Conservation (phyloP, 2,888 invertebrate species). For the Agriotes lineatus region DNA sequence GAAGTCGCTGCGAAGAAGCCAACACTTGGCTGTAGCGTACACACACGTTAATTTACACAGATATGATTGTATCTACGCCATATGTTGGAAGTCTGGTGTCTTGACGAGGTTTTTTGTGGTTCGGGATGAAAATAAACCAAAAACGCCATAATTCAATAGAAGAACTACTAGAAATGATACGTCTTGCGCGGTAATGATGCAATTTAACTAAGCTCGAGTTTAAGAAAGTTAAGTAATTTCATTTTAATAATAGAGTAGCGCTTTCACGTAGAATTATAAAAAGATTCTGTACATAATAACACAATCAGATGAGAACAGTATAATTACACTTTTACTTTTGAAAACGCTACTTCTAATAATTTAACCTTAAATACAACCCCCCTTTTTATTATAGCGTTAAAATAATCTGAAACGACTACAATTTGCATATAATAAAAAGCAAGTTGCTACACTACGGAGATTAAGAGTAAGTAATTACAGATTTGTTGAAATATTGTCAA, state of each 20-base stretch:
- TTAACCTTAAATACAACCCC: no score
- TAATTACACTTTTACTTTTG: background rate
- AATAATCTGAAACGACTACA: no score
- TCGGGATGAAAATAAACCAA: background rate
- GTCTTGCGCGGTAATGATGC: background rate
- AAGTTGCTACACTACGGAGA: no score
- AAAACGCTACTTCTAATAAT: no score
- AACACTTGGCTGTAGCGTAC: background rate
- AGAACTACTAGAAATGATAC: constrained; percentile 1
- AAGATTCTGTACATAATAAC: background rate
- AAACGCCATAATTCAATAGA: constrained; percentile 7
- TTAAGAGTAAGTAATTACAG: no score
- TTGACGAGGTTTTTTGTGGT: background rate
- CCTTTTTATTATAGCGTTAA: no score
- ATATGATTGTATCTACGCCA: constrained; percentile 4
- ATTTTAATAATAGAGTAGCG: background rate
- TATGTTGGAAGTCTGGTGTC: constrained; percentile 14
- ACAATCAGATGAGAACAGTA: background rate
- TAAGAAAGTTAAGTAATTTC: constrained; percentile 16
- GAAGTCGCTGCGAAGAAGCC: background rate
- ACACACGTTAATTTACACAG: background rate
- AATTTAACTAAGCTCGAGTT: background rate
- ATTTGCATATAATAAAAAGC: no score
- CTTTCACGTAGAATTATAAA: constrained; percentile 4
- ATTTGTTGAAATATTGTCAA: no score